phyloP scores from a whole-genome alignment of 2,797 vertebrate species.

The Dermochelys coriacea region DNA sequence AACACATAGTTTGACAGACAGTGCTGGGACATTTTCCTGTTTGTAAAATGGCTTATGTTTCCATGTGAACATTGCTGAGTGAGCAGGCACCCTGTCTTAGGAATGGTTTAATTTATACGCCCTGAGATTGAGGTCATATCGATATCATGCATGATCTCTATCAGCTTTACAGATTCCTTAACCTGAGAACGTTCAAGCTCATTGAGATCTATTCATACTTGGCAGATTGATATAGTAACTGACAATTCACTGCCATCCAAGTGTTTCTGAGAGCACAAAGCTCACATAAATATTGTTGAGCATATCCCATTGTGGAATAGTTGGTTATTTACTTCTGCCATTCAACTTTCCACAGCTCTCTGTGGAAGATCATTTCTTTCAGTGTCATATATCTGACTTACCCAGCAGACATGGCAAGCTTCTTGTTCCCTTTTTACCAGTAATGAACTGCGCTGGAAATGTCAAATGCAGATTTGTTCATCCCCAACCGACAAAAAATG shows the following conservation, averaged over 20 bases:
- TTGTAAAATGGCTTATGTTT: slow-evolving; percentile 63
- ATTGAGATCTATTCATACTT: slow-evolving; percentile 82
- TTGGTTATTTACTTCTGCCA: slow-evolving; percentile 76
- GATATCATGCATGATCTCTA: slow-evolving; percentile 78
- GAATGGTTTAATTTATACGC: slow-evolving; percentile 80
- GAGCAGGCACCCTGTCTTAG: slow-evolving; percentile 13
- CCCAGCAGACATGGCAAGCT: slow-evolving; percentile 49
- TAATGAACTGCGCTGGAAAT: slow-evolving; percentile 20
- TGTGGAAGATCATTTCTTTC: slow-evolving; percentile 76
- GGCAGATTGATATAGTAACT: slow-evolving; percentile 86
- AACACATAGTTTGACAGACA: neutral
- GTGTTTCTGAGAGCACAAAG: slow-evolving; percentile 82
- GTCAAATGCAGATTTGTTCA: slow-evolving; percentile 48
- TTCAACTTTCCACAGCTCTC: slow-evolving; percentile 75
- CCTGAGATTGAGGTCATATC: slow-evolving; percentile 81
- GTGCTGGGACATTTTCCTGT: neutral
- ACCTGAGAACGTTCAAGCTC: slow-evolving; percentile 77
- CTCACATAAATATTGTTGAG: slow-evolving; percentile 84
- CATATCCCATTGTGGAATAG: slow-evolving; percentile 80
- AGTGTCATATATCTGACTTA: slow-evolving; percentile 39
- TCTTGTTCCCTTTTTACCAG: slow-evolving; percentile 37
- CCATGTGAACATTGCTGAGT: slow-evolving; percentile 39
- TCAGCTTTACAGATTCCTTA: slow-evolving; percentile 79
- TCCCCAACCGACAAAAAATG: neutral
- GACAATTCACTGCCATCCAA: slow-evolving; percentile 82